These are phyloP conservation scores for Symphodus melops DNA, from an alignment of 2,113 vertebrate genomes.

Conservation along the genomic window DNA sequence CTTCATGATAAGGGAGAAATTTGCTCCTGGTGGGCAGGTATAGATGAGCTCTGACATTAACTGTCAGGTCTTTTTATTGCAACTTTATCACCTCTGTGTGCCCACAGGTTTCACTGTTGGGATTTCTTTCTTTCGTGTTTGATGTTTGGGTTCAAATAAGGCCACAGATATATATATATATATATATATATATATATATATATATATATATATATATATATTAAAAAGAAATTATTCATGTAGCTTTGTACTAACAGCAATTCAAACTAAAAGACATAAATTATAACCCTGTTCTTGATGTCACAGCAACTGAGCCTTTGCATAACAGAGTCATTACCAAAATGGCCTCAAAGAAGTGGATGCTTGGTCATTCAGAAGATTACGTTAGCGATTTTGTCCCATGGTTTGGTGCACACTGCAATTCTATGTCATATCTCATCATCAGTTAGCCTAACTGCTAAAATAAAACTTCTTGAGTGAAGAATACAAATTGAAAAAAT, in stretches of 20 bases:
- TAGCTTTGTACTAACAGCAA: conserved; percentile 7
- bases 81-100: conserved; percentile 66
- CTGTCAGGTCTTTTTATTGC: conserved; percentile 69
- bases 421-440: conserved; percentile 37
- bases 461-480: conserved; percentile 6
- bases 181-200: too few species aligned
- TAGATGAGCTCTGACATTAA: conserved; percentile 68
- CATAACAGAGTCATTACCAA: conserved; percentile 32
- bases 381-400: conserved; percentile 35
- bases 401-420: conserved; percentile 46
- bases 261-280: conserved; percentile 42
- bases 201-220: too few species aligned
- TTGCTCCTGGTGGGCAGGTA: conserved; percentile 69
- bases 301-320: conserved; percentile 29
- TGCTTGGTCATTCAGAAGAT: conserved; percentile 55
- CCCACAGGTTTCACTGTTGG: conserved; percentile 45
- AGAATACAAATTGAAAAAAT: conserved; percentile 14
- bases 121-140: conserved; percentile 32
- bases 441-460: conserved; percentile 9
- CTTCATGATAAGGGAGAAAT: conserved; percentile 73
- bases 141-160: conserved; percentile 44
- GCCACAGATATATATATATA: conserved; percentile 8
- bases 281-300: conserved; percentile 38
- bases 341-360: conserved; percentile 41
- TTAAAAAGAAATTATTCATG: conserved; percentile 3